These are phyloP conservation scores for Drymonia ruficornis DNA, from an alignment of 2,888 invertebrate genomes.

Conservation along the genomic window DNA sequence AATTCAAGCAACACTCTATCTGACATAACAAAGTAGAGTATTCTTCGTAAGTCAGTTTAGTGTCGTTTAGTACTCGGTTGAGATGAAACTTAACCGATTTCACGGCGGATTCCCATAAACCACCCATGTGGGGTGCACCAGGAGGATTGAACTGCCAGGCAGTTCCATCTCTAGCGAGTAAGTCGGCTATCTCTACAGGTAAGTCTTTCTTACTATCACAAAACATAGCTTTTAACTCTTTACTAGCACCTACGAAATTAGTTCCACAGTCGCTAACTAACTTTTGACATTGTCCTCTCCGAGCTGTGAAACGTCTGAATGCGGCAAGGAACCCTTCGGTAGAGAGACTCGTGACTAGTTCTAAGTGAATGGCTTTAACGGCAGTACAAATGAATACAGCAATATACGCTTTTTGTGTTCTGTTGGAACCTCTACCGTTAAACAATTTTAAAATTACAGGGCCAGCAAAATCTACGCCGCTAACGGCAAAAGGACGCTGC, in stretches of 20 bases:
- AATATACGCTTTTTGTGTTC: conserved; percentile 12
- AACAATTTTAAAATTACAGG: conserved; percentile 6
- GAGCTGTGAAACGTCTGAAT: conserved; percentile 13
- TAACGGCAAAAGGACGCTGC: conserved; percentile 7
- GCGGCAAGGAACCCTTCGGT: conserved; percentile 9
- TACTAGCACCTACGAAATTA: conserved; percentile 5
- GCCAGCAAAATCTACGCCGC: conserved; percentile 17
- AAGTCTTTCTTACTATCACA: too few relatives aligned
- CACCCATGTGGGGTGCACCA: conserved; percentile 12
- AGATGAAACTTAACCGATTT: conserved; percentile 11
- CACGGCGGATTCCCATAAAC: conserved; percentile 9
- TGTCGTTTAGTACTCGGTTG: conserved; percentile 7
- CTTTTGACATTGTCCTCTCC: conserved; percentile 12
- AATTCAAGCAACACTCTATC: conserved; percentile 14
- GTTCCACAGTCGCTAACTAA: conserved; percentile 7
- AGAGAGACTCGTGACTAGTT: conserved; percentile 3
- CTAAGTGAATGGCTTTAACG: conserved; percentile 11
- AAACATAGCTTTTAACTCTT: not conserved
- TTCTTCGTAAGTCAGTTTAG: conserved; percentile 15
- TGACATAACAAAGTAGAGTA: conserved; percentile 11
- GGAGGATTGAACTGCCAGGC: conserved; percentile 15
- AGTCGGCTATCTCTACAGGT: too few relatives aligned
- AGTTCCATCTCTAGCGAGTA: conserved; percentile 4
- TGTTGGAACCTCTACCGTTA: not conserved
- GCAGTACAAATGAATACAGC: conserved; percentile 10